These are phyloP conservation scores for Astropecten irregularis DNA, from an alignment of 53 echinoderm and acorn worm species.

Conservation along the genomic window DNA sequence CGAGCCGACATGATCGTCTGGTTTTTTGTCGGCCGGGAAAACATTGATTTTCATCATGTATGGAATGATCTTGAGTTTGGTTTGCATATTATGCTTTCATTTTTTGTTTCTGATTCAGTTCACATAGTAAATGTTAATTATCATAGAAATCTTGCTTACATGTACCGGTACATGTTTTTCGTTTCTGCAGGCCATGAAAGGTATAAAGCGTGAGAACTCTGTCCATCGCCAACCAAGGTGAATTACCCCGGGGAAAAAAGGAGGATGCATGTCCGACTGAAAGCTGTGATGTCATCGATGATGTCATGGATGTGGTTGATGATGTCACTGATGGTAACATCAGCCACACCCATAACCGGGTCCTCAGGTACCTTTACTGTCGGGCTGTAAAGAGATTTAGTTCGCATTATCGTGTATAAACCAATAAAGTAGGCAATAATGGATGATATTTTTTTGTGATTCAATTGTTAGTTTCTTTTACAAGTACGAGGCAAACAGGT, in stretches of 20 bases:
- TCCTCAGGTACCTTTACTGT: not conserved
- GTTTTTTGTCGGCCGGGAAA: no score
- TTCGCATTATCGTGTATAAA: not conserved
- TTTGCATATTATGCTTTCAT: not conserved
- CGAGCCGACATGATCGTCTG: no score
- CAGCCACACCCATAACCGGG: not conserved
- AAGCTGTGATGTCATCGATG: slow-evolving; percentile 10
- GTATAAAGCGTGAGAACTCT: no score
- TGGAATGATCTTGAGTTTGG: not conserved
- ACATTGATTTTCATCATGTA: not conserved
- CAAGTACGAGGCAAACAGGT: not conserved
- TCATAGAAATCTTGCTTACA: no score
- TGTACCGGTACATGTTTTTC: no score
- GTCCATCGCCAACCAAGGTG: no score
- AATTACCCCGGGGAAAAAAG: not conserved
- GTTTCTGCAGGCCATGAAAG: not conserved
- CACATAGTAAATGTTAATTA: no score
- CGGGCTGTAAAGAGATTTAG: no score
- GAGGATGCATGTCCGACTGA: not conserved
- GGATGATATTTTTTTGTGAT: not conserved
- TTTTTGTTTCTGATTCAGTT: not conserved
- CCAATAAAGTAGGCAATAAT: no score
- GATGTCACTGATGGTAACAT: not conserved
- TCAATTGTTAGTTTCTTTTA: not conserved
- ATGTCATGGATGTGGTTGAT: not conserved